Conservation (phyloP, 2,888 invertebrate species). For the Alcis repandata region DNA sequence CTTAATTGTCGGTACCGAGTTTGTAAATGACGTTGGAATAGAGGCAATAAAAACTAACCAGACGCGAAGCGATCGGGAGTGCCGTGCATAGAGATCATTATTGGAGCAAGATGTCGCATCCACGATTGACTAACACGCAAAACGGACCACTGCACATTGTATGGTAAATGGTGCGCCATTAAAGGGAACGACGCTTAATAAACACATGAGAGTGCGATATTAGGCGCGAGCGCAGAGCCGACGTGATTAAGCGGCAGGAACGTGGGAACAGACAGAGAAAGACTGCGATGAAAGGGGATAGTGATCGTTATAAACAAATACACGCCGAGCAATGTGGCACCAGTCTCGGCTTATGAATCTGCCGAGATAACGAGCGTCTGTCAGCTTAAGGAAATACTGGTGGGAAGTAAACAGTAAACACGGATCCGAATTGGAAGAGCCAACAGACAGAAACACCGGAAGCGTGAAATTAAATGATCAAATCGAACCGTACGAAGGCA, state of each 20-base stretch:
- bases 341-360: constrained; percentile 42
- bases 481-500: constrained; percentile 61
- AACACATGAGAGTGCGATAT: constrained; percentile 83
- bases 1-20: constrained; percentile 46
- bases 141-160: constrained; percentile 78
- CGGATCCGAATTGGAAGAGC: constrained; percentile 35
- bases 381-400: constrained; percentile 41
- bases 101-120: constrained; percentile 64
- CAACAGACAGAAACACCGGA: constrained; percentile 47
- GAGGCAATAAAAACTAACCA: constrained; percentile 38
- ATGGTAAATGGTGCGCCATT: constrained; percentile 81
- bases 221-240: constrained; percentile 78
- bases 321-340: constrained; percentile 48
- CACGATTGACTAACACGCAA: constrained; percentile 71
- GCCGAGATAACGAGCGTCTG: constrained; percentile 38
- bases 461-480: constrained; percentile 62
- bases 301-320: constrained; percentile 59
- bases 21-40: constrained; percentile 41
- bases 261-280: constrained; percentile 79
- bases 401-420: constrained; percentile 41
- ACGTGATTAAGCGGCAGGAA: constrained; percentile 78
- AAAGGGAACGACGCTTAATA: constrained; percentile 82
- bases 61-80: constrained; percentile 48
- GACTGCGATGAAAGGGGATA: constrained; percentile 66
- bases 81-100: constrained; percentile 59